Evolutionary conservation across 2,888 invertebrate species (phyloP).

Genomic region (Colletes collaris): DNA sequence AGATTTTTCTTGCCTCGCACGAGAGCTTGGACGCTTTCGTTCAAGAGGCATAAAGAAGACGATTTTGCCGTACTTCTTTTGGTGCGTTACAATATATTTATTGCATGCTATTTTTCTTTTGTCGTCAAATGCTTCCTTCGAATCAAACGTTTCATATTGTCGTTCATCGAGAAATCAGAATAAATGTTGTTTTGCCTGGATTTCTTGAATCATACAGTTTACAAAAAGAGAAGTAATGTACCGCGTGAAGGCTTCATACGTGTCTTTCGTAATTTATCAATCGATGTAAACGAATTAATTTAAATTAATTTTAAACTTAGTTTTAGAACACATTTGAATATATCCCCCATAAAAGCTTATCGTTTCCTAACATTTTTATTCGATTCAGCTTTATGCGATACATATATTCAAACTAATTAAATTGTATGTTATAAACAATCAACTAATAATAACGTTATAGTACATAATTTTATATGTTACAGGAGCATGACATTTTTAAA

Average conservation of each 20-base stretch:
- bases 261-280: background rate
- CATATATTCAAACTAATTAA: background rate
- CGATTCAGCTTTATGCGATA: background rate
- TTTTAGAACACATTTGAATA: background rate
- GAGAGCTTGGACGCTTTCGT: conserved; percentile 23
- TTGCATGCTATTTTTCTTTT: conserved; percentile 27
- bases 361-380: background rate
- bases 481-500: conserved; percentile 16
- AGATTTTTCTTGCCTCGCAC: conserved; percentile 41
- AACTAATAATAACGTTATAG: conserved; percentile 4
- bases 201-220: conserved; percentile 3
- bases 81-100: background rate
- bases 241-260: too few relatives aligned
- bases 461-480: conserved; percentile 15
- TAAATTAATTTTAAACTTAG: conserved; percentile 9
- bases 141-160: conserved; percentile 13
- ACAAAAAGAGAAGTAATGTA: background rate
- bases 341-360: background rate
- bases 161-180: conserved; percentile 33
- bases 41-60: conserved; percentile 5
- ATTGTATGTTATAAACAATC: conserved; percentile 1
- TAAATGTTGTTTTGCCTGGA: conserved; percentile 13
- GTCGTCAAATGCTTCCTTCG: conserved; percentile 3
- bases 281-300: background rate
- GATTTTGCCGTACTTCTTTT: background rate